A percentile compares a stretch with the other conserved stretches of the same genome.
Conservation (phyloP, 2,113 vertebrate species). For the Pipa parva region DNA sequence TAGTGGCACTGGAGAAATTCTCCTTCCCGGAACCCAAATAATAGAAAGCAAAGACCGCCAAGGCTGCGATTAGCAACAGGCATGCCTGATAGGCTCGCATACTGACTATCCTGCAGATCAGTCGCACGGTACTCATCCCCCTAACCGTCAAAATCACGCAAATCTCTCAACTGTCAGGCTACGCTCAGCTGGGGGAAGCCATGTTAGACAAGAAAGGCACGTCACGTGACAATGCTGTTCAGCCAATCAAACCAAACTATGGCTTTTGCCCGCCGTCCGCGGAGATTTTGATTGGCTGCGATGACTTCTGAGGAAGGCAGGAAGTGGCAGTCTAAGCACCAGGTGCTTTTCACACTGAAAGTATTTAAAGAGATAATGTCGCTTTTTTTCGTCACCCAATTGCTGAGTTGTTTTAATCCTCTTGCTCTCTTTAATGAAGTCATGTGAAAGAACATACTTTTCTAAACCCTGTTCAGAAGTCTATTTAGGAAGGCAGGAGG, state of each 20-base stretch:
- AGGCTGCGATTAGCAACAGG: constrained; percentile 71
- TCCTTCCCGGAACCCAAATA: constrained; percentile 82
- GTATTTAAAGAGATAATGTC: too few species aligned
- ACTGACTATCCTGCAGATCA: constrained; percentile 42
- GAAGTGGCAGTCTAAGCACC: too few species aligned
- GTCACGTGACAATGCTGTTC: not conserved
- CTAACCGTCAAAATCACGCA: not conserved
- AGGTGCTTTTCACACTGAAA: too few species aligned
- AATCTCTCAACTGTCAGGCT: not conserved
- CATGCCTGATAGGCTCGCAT: constrained; percentile 52
- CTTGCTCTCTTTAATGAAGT: too few species aligned
- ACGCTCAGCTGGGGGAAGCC: constrained; percentile 24
- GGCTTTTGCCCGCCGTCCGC: not conserved
- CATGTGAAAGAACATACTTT: too few species aligned
- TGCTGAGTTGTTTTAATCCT: too few species aligned
- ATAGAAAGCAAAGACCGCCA: constrained; percentile 86
- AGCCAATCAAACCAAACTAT: not conserved
- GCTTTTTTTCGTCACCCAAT: too few species aligned
- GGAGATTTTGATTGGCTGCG: not conserved
- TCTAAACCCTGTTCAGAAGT: too few species aligned
- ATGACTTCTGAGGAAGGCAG: too few species aligned
- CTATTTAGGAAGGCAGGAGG: too few species aligned
- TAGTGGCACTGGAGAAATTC: constrained; percentile 88
- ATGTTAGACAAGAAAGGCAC: constrained; percentile 1
- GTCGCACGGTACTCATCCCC: not conserved